Evolutionary conservation across 2,797 vertebrate species (phyloP), one percentile per base, ranked within the genome.

Genomic region (Micrastur ruficollis): DNA sequence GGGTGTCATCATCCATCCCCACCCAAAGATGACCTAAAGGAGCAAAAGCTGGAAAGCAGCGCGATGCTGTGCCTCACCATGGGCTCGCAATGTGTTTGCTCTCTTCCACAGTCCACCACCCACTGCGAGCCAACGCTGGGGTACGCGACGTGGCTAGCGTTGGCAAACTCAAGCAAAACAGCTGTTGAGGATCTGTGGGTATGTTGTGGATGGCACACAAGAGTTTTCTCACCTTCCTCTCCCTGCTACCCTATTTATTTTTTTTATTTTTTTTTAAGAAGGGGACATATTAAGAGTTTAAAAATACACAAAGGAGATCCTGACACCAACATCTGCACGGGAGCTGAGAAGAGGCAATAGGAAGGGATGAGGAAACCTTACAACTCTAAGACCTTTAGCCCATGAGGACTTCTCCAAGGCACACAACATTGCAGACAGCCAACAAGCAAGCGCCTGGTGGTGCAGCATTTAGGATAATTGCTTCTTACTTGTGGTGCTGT

Each of bases 11-110:
- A 90, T 19, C 68, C 79, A 59, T 12, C 73, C 65, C 88, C 89
- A 67, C 63, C 86, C 91, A 62, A 44, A 88, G 44, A 91, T 87
- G 87, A 95, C 50, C 50, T 84, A 75, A 86, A 80, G 67, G 22
- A 80, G 47, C 12, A 40, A 32, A 80, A n/a, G 5, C 59, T 55
- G 71, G 52, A 8, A 49, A 29, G 79, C 75, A 50, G 15, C 0
- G 9, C 59, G 74, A 44, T 2, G 4, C 70, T 68, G 2, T 14
- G 55, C 79, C 90, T 70, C 72, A 20, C 50, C 38, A 16, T 0
- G 9, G 82, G 88, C 82, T 76, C 1, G 3, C 26, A 21, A 63
- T 0, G 4, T 0, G 14, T 40, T 85, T 68, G 36, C 50, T 83
- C 16, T 65, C 52, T 23, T 36, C 71, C 81, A 34, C 21, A 31